These are phyloP conservation scores for Lipophrys pholis DNA, from an alignment of 2,113 vertebrate species.

Conservation along the genomic window DNA sequence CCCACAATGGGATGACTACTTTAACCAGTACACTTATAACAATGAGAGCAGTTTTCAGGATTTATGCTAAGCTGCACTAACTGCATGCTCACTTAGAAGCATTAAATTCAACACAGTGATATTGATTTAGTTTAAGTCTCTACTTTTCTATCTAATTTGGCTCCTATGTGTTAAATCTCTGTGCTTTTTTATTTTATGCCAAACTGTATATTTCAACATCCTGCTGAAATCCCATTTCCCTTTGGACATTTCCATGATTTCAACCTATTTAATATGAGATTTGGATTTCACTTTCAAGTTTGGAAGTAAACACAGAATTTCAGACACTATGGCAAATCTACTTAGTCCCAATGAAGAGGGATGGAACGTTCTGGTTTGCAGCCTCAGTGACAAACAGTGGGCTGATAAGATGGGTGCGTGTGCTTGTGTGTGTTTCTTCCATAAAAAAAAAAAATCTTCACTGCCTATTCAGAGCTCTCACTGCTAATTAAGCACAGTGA, in stretches of 20 bases:
- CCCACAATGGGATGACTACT: no score
- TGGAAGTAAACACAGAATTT: constrained; percentile 12
- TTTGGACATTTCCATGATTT: no score
- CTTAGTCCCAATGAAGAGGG: constrained; percentile 36
- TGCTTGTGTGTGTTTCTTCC: constrained; percentile 17
- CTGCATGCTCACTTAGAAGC: background rate
- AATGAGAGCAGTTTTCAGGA: background rate
- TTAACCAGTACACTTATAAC: no score
- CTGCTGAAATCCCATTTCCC: no score
- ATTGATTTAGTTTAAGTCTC: no score
- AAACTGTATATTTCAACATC: background rate
- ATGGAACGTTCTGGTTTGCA: constrained; percentile 18
- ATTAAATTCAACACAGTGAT: background rate
- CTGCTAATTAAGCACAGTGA: constrained; percentile 61
- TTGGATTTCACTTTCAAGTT: constrained; percentile 20
- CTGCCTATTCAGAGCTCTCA: constrained; percentile 39
- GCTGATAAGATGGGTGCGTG: constrained; percentile 36
- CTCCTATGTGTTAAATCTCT: no score
- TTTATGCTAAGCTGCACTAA: background rate
- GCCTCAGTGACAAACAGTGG: constrained; percentile 29
- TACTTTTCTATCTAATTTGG: no score
- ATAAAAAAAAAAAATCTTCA: constrained; percentile 47
- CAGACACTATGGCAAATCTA: constrained; percentile 13
- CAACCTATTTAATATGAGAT: constrained; percentile 5
- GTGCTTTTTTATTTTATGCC: background rate